Evolutionary conservation across 2,888 invertebrate species (phyloP), one percentile per base, ranked within the genome.

Genomic region (Tiliacea citrago): DNA sequence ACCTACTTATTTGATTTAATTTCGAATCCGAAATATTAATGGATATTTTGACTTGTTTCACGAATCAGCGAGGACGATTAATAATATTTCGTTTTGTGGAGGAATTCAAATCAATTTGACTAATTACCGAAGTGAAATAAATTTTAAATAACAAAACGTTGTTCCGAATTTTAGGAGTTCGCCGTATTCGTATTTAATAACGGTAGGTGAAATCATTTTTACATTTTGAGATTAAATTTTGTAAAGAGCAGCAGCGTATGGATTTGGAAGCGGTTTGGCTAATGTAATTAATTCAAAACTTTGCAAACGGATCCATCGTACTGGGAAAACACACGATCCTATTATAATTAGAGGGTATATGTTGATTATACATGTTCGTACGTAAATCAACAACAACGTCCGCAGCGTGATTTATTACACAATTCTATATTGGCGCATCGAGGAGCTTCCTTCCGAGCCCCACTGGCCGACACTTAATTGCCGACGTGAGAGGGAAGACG

Each of bases 331-430:
- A 79, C 62, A 74, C 39, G 57, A 83, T 75, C 18, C 68, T 24
- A 83, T 76, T 67, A 73, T 79, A 85, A 83, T 85, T 79, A 79
- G 67, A 60, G 75, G 79, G 84, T 87, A 85, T 84, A 79, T 86
- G 85, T 88, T 91, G 83, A 90, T 91, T 90, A 90, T 89, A 90
- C 87, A 73, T 82, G 77, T 80, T 78, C 79, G 85, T 85, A 89
- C 90, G 91, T 94, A 94, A 93, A 93, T 94, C 92, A 93, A 88
- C 90, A 89, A 88, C 87, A 84, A 86, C 86, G 87, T 93, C 92
- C 91, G 91, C 87, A 75, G 51, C 72, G 86, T 91, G 92, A 94
- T 92, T 92, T 93, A 93, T 91, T 89, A 79, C 79, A 88, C 89
- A 88, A 91, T 89, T 90, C 89, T 92, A 92, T 92, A 93, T 93